Conservation (phyloP, 2,888 invertebrate species). For the Eulithis prunata region DNA sequence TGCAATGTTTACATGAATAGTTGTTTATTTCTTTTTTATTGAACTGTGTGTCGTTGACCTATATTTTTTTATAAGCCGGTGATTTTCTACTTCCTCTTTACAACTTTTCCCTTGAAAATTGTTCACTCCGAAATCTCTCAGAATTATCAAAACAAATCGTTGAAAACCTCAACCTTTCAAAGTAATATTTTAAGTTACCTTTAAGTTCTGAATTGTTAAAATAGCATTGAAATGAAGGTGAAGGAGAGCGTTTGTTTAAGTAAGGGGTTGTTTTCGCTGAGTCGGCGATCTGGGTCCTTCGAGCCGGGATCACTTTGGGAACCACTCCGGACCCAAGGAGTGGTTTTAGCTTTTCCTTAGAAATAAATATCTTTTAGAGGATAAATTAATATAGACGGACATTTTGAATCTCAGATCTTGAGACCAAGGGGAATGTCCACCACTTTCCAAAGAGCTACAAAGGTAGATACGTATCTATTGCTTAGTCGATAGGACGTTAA, state of each 20-base stretch:
- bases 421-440: no score
- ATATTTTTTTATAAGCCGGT: neutral
- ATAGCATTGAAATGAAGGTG: constrained; percentile 21
- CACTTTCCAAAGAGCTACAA: no score
- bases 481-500: no score
- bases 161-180: constrained; percentile 14
- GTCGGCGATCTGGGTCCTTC: constrained; percentile 16
- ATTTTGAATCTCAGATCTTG: no score
- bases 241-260: constrained; percentile 23
- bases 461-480: no score
- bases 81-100: neutral
- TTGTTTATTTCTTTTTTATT: no score
- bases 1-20: no score
- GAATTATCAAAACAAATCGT: constrained; percentile 13
- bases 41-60: no score
- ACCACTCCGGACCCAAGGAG: neutral
- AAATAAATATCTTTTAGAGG: neutral
- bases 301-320: constrained; percentile 9
- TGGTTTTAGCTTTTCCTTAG: neutral
- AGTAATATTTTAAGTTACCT: constrained; percentile 19
- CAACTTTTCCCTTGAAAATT: constrained; percentile 10
- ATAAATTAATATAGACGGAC: neutral
- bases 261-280: constrained; percentile 27
- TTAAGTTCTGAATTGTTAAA: constrained; percentile 25
- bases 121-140: constrained; percentile 1